Evolutionary conservation across 2,888 invertebrate species (phyloP), one percentile per base, ranked within the genome.

Genomic region (Netelia virgata): DNA sequence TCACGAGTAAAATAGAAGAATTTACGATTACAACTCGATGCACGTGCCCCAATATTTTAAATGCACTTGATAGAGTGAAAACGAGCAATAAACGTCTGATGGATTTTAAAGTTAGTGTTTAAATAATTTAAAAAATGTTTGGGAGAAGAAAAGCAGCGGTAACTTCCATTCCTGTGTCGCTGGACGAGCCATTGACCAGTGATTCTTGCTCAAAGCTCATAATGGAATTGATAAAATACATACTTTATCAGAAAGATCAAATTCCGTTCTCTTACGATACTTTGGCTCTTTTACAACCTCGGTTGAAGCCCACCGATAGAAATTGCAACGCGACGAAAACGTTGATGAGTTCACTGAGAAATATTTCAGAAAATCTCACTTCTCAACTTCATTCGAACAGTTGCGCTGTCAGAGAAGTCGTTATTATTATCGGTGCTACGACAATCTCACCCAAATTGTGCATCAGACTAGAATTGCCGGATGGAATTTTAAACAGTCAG

Each of bases 221-320:
- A 14, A 91, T 90, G 50, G 94, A 94, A 82, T 86, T 94, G 1
- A 85, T 94, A 1, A 94, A 94, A 73, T 94, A 94, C 84, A 88
- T 94, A 50, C 88, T 94, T n/a, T 94, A 93, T 83, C 93, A 93
- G 41, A 94, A 94, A 80, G 92, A 94, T 87, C 93, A 94, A 81
- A 94, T 94, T 76, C 94, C 94, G 1, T 91, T 94, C 77, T 88
- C 94, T 0, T 94, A 89, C 55, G 94, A 94, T 63, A 91, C 92
- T 10, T 81, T 94, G 20, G 82, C 88, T 6, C 90, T 91, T 64
- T 86, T 91, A 6, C 91, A 92, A 81, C 82, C 86, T 3, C 90
- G 87, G 36, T 84, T 89, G n/a, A 90, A 91, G 73, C 88, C 89
- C 36, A 90, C 88, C 0, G 91, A 92, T 72, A 90, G 89, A 74